phyloP scores from a whole-genome alignment of 2,888 invertebrate genomes.

The Pherbina coryleti region DNA sequence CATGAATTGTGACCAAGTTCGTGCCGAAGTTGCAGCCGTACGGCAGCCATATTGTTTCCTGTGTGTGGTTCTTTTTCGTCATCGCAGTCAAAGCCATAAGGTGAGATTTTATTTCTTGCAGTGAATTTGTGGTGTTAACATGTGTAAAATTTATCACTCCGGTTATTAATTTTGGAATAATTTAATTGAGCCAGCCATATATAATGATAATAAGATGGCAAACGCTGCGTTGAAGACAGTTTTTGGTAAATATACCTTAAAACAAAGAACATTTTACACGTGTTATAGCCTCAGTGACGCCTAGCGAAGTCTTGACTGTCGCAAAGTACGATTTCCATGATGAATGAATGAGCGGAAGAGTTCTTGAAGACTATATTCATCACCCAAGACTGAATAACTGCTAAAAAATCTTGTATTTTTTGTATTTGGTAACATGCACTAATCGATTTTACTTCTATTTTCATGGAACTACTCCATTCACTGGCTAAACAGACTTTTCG shows the following conservation, averaged over 20 bases:
- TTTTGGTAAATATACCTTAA: constrained; percentile 46
- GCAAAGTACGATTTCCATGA: constrained; percentile 54
- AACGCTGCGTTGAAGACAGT: constrained; percentile 41
- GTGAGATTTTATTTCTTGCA: constrained; percentile 63
- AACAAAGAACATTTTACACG: constrained; percentile 52
- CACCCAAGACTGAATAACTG: constrained; percentile 65
- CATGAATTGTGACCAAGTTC: constrained; percentile 56
- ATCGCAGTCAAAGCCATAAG: constrained; percentile 64
- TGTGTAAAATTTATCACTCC: constrained; percentile 52
- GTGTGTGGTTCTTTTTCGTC: constrained; percentile 68
- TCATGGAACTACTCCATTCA: constrained; percentile 33
- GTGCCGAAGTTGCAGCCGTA: constrained; percentile 49
- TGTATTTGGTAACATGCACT: not conserved
- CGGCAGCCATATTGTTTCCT: constrained; percentile 66
- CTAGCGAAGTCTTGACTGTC: not conserved
- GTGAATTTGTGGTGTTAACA: constrained; percentile 57
- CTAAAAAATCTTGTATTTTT: constrained; percentile 13
- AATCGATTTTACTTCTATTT: constrained; percentile 38
- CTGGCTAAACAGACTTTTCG: constrained; percentile 52
- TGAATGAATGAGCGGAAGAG: constrained; percentile 66
- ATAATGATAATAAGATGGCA: constrained; percentile 40
- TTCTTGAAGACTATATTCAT: constrained; percentile 70
- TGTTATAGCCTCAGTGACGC: constrained; percentile 43
- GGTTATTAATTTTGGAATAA: not conserved
- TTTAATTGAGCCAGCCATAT: not conserved